Evolutionary conservation across 2,888 invertebrate species (phyloP).

Genomic region (Cerceris ruficornis): DNA sequence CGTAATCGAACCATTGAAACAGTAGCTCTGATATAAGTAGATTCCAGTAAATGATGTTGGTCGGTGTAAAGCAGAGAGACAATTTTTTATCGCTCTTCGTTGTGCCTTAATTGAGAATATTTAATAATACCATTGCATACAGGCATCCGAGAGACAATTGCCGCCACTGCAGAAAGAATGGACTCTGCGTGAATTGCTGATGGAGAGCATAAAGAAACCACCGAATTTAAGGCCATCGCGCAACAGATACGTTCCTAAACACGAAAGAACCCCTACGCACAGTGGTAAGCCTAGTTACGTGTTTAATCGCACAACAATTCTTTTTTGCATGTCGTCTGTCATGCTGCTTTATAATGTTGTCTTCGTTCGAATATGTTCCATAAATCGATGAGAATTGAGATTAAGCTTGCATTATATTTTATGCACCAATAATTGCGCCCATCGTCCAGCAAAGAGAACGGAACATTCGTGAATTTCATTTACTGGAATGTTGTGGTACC

Average conservation of each 20-base stretch:
- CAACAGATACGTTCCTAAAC: conserved; percentile 51
- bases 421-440: conserved; percentile 8
- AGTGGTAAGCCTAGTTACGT: conserved; percentile 59
- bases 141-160: conserved; percentile 93
- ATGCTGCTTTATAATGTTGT: conserved; percentile 31
- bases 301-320: background rate
- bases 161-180: conserved; percentile 88
- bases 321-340: conserved; percentile 33
- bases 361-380: conserved; percentile 22
- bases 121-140: conserved; percentile 4
- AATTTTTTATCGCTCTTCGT: background rate
- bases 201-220: conserved; percentile 92
- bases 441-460: background rate
- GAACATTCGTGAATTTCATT: background rate
- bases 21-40: too few relatives aligned
- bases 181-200: conserved; percentile 92
- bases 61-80: background rate
- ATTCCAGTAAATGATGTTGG: too few relatives aligned
- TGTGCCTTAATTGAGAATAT: background rate
- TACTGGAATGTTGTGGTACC: conserved; percentile 27
- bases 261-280: conserved; percentile 29
- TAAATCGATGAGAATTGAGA: conserved; percentile 37
- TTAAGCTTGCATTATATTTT: conserved; percentile 15
- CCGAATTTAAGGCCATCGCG: conserved; percentile 83
- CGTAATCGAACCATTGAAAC: too few relatives aligned